Evolutionary conservation across 2,797 vertebrate genomes (phyloP).

Genomic region (Sparus aurata): DNA sequence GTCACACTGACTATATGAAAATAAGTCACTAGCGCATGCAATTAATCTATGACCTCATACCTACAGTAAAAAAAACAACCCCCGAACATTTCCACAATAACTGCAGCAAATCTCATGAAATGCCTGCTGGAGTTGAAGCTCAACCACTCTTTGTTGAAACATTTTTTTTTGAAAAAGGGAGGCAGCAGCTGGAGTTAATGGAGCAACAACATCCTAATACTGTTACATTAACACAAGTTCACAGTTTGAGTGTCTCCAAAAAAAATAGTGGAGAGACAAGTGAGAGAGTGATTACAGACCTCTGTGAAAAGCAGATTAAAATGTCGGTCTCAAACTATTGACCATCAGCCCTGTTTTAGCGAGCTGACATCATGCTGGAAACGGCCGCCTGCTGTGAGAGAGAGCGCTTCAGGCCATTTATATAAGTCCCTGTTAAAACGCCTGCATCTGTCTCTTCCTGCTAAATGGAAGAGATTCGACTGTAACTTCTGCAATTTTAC

Average conservation of each 20-base stretch:
- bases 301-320: constrained; percentile 70
- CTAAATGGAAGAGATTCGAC: constrained; percentile 4
- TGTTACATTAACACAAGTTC: constrained; percentile 33
- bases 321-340: constrained; percentile 50
- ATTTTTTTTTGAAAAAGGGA: constrained; percentile 31
- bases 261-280: constrained; percentile 7
- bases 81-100: neutral
- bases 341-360: constrained; percentile 56
- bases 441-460: constrained; percentile 31
- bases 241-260: constrained; percentile 42
- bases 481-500: constrained; percentile 15
- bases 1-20: neutral
- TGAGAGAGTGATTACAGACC: constrained; percentile 55
- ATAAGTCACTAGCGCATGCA: neutral
- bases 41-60: constrained; percentile 9
- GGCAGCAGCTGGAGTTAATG: constrained; percentile 30
- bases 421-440: constrained; percentile 49
- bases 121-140: constrained; percentile 4
- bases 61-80: neutral
- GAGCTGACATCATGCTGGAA: constrained; percentile 60
- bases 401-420: constrained; percentile 54
- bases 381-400: constrained; percentile 53
- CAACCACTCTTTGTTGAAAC: constrained; percentile 5
- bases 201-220: constrained; percentile 29
- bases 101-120: neutral